Conservation (phyloP, 2,888 invertebrate genomes). For the Pardosa pseudoannulata region DNA sequence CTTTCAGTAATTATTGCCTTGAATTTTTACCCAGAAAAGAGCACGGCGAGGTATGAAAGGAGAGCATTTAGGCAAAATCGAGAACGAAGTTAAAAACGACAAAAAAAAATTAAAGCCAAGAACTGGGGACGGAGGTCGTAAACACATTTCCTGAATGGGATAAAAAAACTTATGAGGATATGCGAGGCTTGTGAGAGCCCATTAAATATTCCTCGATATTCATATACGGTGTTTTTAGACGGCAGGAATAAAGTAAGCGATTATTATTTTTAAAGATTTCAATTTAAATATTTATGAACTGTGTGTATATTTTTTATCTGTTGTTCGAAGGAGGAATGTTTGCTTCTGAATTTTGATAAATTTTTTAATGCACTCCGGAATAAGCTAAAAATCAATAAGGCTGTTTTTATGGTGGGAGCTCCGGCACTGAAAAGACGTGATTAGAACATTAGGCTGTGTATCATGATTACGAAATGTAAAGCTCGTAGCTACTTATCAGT, state of each 20-base stretch:
- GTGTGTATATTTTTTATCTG: neutral
- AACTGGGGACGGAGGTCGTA: neutral
- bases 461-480: too few species aligned
- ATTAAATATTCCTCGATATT: slow-evolving; percentile 1
- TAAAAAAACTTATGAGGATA: neutral
- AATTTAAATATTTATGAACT: slow-evolving; percentile 5
- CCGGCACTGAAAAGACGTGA: neutral
- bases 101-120: too few species aligned
- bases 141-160: neutral
- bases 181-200: neutral
- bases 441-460: too few species aligned
- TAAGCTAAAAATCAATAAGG: slow-evolving; percentile 3
- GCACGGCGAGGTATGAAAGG: neutral
- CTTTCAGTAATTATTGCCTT: neutral
- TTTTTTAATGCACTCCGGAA: neutral
- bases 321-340: neutral
- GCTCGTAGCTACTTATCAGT: too few species aligned
- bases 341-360: neutral
- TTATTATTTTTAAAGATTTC: slow-evolving; percentile 10
- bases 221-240: neutral
- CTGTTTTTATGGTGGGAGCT: neutral
- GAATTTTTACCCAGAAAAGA: neutral
- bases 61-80: too few species aligned
- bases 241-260: neutral
- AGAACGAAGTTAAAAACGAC: too few species aligned